Percentiles rank a stretch among this genome's conserved stretches.
phyloP scores from a whole-genome alignment of 2,797 vertebrate genomes.

The Semaprochilodus insignis region DNA sequence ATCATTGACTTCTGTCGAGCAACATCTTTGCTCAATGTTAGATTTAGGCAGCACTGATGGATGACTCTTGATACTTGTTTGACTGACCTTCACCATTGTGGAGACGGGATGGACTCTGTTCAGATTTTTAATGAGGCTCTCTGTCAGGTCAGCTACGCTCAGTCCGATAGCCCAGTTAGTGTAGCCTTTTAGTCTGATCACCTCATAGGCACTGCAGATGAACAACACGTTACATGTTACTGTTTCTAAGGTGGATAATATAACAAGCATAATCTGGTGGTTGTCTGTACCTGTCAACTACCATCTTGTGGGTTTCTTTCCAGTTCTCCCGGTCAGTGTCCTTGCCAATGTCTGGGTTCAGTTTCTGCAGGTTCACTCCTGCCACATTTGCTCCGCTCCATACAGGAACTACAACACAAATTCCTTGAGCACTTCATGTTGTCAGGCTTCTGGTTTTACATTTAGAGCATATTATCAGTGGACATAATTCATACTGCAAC shows the following conservation, averaged over 20 bases:
- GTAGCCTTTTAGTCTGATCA: slow-evolving; percentile 96
- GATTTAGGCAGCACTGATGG: background rate
- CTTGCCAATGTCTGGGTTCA: slow-evolving; percentile 89
- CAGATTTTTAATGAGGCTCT: slow-evolving; percentile 92
- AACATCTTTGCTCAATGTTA: no score
- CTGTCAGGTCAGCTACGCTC: slow-evolving; percentile 91
- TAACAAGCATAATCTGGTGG: background rate
- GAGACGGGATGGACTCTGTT: slow-evolving; percentile 90
- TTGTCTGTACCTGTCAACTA: slow-evolving; percentile 87
- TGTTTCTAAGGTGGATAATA: no score
- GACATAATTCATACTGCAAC: no score
- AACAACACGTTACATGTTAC: background rate
- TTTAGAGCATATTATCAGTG: no score
- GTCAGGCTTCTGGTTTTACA: no score
- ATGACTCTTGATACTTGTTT: background rate
- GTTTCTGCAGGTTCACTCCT: slow-evolving; percentile 89
- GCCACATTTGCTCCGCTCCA: slow-evolving; percentile 96
- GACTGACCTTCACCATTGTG: slow-evolving; percentile 93
- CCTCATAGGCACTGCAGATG: slow-evolving; percentile 88
- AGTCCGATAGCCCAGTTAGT: slow-evolving; percentile 98
- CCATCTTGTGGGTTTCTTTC: slow-evolving; percentile 92
- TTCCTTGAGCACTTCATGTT: background rate
- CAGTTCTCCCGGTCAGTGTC: slow-evolving; percentile 89
- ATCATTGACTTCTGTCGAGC: background rate
- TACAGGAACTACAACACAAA: slow-evolving; percentile 84